Evolutionary conservation across 2,113 vertebrate species (phyloP), one percentile per base, ranked within the genome.

Genomic region (Phycodurus eques): DNA sequence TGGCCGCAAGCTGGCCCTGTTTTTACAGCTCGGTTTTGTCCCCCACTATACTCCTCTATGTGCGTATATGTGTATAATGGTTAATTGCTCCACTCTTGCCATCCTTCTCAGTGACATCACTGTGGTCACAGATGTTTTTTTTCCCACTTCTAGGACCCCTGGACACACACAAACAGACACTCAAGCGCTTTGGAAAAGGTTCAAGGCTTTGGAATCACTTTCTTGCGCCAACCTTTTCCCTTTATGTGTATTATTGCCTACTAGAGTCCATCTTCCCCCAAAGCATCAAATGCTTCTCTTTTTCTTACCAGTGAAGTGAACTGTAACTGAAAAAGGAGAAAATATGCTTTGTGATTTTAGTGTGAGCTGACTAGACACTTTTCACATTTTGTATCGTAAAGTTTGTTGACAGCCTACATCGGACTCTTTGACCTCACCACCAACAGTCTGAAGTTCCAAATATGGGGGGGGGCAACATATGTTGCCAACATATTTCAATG

Each of bases 1-100:
- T 95, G 95, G 93, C 92, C 74, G 88, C 95, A 98, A 96, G 95
- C 97, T 98, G 97, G 94, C 95, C 94, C 89, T 93, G 94, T 97
- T 96, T 98, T 98, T 94, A 93, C 93, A 89, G 94, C 92, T 92
- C 92, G 92, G 94, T 93, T 93, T 94, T 94, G 91, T 92, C 92
- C 88, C 73, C 87, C 85, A 81, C 80, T 87, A 31, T 17, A 59
- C 78, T 80, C 22, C 59, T 68, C 35, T 78, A 33, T 80, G 74
- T 80, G 80, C 81, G 77, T 82, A 79, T 76, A 70, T 69, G 70
- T 75, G 73, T 56, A 8, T 67, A 46, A 78, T 82, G 19, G 75
- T 88, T 90, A 83, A 87, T 86, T 87, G 84, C 79, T 76, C 75
- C 73, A 81, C 80, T 92, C 91, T 74, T 91, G 93, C 90, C 91